Evolutionary conservation across 2,888 invertebrate species (phyloP), one percentile per base, ranked within the genome.

Genomic region (Heteromyza rotundicornis): DNA sequence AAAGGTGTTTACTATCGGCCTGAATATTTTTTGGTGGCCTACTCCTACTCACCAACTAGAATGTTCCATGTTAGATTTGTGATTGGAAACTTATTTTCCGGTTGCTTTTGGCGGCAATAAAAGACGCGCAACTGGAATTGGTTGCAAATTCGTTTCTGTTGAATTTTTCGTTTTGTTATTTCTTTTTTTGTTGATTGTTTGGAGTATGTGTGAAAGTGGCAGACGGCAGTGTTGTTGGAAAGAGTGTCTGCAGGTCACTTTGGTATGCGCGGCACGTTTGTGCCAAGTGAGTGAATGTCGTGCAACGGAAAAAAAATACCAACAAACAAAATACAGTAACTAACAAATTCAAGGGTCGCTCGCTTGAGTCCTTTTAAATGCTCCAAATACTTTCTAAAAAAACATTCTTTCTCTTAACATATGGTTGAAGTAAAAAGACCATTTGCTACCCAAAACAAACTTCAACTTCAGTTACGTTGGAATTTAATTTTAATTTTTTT

Each of bases 221-320:
- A 19, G 47, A 17, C 47, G 47, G 47, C 47, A 20, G 19, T 7
- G 14, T 47, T 3, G 47, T 14, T 19, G 3, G 40, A 7, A 14
- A n/a, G 40, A 7, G 19, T 47, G 19, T 47, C 47, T 47, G 47
- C 14, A 5, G 47, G 47, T 47, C 47, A 47, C 47, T 47, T 47
- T 47, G 20, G 47, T 8, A 47, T 47, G 47, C 47, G 47, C 47
- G 47, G 47, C 47, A 47, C 47, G 47, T 47, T 19, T 19, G 19
- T 47, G 47, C 47, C 47, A 20, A 47, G 19, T 47, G 47, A 47
- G 20, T 47, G 47, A 47, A 20, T 47, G 47, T 47, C 40, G 40
- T 32, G 40, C 40, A 40, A 3, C 3, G 3, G 12, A 40, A 40
- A n/a, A 40, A 40, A 40, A 40, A n/a, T 40, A n/a, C 10, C 27